A percentile compares a stretch with the other conserved stretches of the same genome.
phyloP scores from a whole-genome alignment of 2,888 invertebrate species.

The Cybosia mesomella region DNA sequence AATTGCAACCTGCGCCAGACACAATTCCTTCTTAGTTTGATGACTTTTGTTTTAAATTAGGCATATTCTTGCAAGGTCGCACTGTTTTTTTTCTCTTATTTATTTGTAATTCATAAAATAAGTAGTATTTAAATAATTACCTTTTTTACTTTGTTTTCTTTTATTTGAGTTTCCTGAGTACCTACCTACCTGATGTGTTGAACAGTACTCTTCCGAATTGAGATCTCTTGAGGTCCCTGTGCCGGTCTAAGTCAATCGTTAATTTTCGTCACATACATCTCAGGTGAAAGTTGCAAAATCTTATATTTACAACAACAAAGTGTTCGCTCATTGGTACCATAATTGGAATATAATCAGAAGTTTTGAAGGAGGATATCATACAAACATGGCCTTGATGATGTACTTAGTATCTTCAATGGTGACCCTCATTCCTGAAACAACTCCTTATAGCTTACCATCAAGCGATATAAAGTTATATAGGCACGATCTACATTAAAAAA shows the following conservation, averaged over 20 bases:
- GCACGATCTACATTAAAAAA: too few relatives aligned
- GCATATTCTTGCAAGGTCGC: slow-evolving; percentile 42
- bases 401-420: too few relatives aligned
- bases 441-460: too few relatives aligned
- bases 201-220: not conserved
- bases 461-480: too few relatives aligned
- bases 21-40: slow-evolving; percentile 63
- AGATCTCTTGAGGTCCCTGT: not conserved
- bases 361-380: not conserved
- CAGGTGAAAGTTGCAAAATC: not conserved
- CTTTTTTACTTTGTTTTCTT: slow-evolving; percentile 25
- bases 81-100: slow-evolving; percentile 51
- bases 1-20: slow-evolving; percentile 56
- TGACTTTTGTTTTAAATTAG: slow-evolving; percentile 65
- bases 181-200: not conserved
- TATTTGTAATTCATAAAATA: slow-evolving; percentile 57
- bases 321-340: not conserved
- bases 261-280: not conserved
- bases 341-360: not conserved
- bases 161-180: not conserved
- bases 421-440: too few relatives aligned
- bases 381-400: too few relatives aligned
- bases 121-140: slow-evolving; percentile 39
- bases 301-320: not conserved
- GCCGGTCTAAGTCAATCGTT: not conserved